Evolutionary conservation across 2,888 invertebrate species (phyloP).

Genomic region (Liposcelis brunnea): DNA sequence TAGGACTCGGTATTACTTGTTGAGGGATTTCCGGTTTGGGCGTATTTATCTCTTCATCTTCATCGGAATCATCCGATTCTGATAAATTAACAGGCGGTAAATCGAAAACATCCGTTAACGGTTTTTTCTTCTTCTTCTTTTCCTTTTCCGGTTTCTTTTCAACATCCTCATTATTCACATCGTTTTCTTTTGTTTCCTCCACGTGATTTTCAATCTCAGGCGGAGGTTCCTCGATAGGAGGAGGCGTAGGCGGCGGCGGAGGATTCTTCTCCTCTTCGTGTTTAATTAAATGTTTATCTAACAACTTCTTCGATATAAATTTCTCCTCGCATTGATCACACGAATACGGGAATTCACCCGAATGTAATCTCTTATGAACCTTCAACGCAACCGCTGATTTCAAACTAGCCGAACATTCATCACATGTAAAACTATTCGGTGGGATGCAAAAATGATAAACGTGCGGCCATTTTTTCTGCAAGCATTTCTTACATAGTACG

Average conservation of each 20-base stretch:
- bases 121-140: slow-evolving; percentile 27
- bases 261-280: slow-evolving; percentile 32
- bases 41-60: slow-evolving; percentile 23
- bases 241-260: slow-evolving; percentile 14
- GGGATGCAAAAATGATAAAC: slow-evolving; percentile 82
- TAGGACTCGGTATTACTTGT: neutral
- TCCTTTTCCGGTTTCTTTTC: slow-evolving; percentile 21
- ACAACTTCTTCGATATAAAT: slow-evolving; percentile 64
- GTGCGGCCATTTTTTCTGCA: slow-evolving; percentile 84
- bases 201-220: slow-evolving; percentile 12
- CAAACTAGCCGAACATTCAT: slow-evolving; percentile 60
- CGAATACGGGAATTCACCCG: slow-evolving; percentile 48
- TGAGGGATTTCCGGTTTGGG: neutral
- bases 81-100: slow-evolving; percentile 64
- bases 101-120: slow-evolving; percentile 45
- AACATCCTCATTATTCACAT: slow-evolving; percentile 11
- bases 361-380: slow-evolving; percentile 68
- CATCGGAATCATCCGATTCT: slow-evolving; percentile 57
- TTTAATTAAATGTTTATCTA: slow-evolving; percentile 48
- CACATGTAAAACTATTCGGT: slow-evolving; percentile 58
- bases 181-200: slow-evolving; percentile 12
- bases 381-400: slow-evolving; percentile 59
- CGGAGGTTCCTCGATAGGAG: slow-evolving; percentile 12
- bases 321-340: slow-evolving; percentile 60
- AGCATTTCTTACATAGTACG: slow-evolving; percentile 63